Percentiles rank a stretch among this genome's conserved stretches.
These are phyloP conservation scores for Galago senegalensis DNA, from an alignment of 2,797 vertebrate genomes.

Conservation along the genomic window DNA sequence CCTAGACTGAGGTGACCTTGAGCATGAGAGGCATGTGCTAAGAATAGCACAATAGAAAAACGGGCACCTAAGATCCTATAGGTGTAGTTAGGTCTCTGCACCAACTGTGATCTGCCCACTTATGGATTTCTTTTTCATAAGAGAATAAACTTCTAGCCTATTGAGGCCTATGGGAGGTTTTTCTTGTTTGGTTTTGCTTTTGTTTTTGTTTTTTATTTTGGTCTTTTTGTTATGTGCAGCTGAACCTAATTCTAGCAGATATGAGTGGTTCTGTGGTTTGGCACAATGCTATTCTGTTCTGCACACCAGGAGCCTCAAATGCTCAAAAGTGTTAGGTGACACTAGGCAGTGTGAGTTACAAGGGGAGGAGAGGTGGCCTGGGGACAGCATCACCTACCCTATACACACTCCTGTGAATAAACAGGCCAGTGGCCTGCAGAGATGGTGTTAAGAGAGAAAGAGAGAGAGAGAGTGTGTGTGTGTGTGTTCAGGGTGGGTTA, in stretches of 20 bases:
- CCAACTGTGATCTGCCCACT: not conserved
- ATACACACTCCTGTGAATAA: not conserved
- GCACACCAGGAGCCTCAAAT: not conserved
- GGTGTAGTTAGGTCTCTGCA: not conserved
- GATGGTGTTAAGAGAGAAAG: not conserved
- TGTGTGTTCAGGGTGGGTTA: not conserved
- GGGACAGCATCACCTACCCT: constrained; percentile 20
- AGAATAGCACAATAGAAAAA: not conserved
- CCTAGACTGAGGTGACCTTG: not conserved
- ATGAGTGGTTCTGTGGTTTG: not conserved
- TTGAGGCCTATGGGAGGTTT: not conserved
- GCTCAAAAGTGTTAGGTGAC: constrained; percentile 24
- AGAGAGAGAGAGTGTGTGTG: not conserved
- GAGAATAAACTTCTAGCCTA: not conserved
- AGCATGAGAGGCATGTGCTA: not conserved
- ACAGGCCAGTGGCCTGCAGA: not conserved
- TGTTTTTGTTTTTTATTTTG: not conserved
- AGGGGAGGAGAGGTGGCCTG: constrained; percentile 67
- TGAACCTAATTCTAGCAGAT: not conserved
- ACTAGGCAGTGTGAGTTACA: constrained; percentile 60
- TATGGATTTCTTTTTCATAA: not conserved
- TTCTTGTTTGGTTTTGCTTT: constrained; percentile 28
- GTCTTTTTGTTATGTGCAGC: not conserved
- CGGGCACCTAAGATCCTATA: rapidly evolving
- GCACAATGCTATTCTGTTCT: constrained; percentile 22